Conservation (phyloP, 1,140 invertebrate genomes). For the Leptinotarsa defecta region DNA sequence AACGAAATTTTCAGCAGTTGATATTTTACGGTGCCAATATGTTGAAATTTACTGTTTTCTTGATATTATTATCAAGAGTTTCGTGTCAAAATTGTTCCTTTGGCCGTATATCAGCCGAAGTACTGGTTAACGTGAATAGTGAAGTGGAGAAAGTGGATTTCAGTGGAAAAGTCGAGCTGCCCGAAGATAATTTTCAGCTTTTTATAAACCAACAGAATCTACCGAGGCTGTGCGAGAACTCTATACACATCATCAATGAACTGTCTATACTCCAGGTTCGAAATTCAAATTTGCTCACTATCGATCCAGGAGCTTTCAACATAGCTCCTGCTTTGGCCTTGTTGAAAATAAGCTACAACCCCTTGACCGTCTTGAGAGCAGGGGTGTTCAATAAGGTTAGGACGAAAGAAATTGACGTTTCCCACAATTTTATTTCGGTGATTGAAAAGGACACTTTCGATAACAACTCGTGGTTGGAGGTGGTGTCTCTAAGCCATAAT, state of each 20-base stretch:
- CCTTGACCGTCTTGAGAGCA: slow-evolving; percentile 28
- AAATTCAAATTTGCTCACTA: slow-evolving; percentile 32
- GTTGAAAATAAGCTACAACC: slow-evolving; percentile 34
- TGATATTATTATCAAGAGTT: neutral
- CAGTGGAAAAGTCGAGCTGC: slow-evolving; percentile 16
- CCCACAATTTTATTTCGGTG: slow-evolving; percentile 32
- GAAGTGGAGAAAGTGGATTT: slow-evolving; percentile 29
- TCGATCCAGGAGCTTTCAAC: slow-evolving; percentile 33
- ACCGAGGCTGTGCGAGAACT: slow-evolving; percentile 33
- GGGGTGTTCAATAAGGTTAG: slow-evolving; percentile 36
- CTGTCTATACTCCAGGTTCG: slow-evolving; percentile 33
- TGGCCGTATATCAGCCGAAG: slow-evolving; percentile 22
- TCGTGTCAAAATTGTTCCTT: slow-evolving; percentile 6
- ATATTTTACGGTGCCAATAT: slow-evolving; percentile 10
- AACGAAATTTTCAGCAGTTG: slow-evolving; percentile 3
- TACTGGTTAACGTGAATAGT: slow-evolving; percentile 30
- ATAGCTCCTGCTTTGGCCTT: slow-evolving; percentile 34
- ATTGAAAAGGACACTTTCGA: slow-evolving; percentile 38
- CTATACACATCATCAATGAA: slow-evolving; percentile 33
- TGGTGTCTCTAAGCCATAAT: slow-evolving; percentile 38
- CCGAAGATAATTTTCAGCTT: slow-evolving; percentile 35
- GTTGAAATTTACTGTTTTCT: neutral
- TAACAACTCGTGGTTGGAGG: slow-evolving; percentile 38
- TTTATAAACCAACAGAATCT: slow-evolving; percentile 33
- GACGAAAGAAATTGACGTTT: slow-evolving; percentile 38